Conservation (phyloP, 2,113 vertebrate genomes). For the Chloropsis hardwickii region DNA sequence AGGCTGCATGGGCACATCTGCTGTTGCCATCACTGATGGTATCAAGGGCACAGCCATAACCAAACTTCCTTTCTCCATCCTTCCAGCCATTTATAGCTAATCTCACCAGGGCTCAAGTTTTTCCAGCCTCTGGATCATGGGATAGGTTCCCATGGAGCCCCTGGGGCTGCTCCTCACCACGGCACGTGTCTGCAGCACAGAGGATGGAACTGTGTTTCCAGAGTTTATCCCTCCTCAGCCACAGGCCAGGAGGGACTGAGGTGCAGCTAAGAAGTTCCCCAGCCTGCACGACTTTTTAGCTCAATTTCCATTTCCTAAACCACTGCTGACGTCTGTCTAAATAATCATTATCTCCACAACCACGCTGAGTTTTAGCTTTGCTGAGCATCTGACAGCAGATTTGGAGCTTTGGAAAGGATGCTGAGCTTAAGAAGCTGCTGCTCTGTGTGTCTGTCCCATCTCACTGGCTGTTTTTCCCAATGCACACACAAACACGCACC, state of each 20-base stretch:
- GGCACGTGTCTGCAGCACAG: neutral
- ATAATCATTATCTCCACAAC: constrained; percentile 22
- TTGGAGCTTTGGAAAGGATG: constrained; percentile 18
- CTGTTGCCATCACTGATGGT: neutral
- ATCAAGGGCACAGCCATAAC: neutral
- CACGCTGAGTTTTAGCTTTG: neutral
- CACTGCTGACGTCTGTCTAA: constrained; percentile 31
- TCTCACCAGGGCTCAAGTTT: neutral
- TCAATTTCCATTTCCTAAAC: constrained; percentile 33
- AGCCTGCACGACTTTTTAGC: neutral
- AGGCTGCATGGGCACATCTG: neutral
- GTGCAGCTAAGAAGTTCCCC: neutral
- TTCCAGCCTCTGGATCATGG: neutral
- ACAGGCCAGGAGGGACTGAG: neutral
- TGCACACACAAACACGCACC: neutral
- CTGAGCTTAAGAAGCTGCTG: constrained; percentile 1
- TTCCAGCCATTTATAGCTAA: neutral
- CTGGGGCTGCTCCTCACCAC: neutral
- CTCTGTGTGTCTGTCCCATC: neutral
- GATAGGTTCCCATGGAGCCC: neutral
- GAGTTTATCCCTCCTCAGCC: neutral
- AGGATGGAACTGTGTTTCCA: accelerated
- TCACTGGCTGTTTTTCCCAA: neutral
- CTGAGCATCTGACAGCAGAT: neutral
- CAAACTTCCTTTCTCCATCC: neutral